Evolutionary conservation across 1,140 invertebrate genomes (phyloP).

Genomic region (Cotesia glomerata): DNA sequence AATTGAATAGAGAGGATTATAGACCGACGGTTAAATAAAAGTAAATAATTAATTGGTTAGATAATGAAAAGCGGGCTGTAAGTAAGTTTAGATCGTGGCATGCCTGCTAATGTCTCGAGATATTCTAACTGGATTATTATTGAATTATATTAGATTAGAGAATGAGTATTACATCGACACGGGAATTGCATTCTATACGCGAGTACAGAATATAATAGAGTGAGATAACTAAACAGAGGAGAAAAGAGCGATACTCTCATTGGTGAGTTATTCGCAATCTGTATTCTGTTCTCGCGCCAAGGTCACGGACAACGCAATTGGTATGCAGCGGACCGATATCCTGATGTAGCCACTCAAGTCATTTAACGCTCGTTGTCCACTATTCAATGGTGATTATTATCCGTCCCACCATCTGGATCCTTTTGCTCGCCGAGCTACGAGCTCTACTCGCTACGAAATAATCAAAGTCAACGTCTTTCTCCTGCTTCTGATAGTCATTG

Average conservation of each 20-base stretch:
- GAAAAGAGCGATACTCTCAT: background rate
- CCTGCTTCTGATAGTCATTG: too few relatives aligned
- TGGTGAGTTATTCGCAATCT: conserved; percentile 29
- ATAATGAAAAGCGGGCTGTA: conserved; percentile 1
- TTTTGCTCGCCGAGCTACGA: background rate
- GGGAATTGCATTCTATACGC: too few relatives aligned
- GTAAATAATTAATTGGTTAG: conserved; percentile 6
- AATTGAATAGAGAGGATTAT: conserved; percentile 10
- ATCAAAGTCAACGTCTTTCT: background rate
- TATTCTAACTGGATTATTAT: background rate
- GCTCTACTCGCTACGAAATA: background rate
- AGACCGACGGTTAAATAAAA: background rate
- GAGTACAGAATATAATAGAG: background rate
- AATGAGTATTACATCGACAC: too few relatives aligned
- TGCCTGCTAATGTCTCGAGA: background rate
- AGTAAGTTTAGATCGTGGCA: conserved; percentile 11
- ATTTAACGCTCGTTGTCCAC: conserved; percentile 20
- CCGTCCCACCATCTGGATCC: background rate
- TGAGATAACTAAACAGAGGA: background rate
- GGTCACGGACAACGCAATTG: conserved; percentile 24
- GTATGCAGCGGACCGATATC: conserved; percentile 26
- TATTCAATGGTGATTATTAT: conserved; percentile 27
- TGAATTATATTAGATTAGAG: too few relatives aligned
- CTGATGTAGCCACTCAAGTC: conserved; percentile 23
- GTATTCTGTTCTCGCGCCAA: conserved; percentile 27